phyloP scores from a whole-genome alignment of 2,797 vertebrate species.

The Squalus acanthias region DNA sequence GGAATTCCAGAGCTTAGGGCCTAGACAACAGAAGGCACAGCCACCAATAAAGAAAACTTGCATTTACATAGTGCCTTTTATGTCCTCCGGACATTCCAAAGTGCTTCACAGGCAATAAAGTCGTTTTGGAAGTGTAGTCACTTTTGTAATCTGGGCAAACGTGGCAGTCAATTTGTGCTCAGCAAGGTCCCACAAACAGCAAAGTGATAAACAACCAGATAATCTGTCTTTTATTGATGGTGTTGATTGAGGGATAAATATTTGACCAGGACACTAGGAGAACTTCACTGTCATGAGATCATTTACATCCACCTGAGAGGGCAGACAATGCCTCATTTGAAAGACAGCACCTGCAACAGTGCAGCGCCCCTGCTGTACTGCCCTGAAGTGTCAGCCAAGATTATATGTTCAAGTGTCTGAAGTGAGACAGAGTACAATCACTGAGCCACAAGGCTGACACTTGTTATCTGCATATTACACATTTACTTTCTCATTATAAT shows the following conservation, averaged over 20 bases:
- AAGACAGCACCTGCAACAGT: background rate
- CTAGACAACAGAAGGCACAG: too few species aligned
- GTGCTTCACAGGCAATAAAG: background rate
- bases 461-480: background rate
- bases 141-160: background rate
- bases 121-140: background rate
- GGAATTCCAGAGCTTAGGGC: too few species aligned
- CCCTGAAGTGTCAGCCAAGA: background rate
- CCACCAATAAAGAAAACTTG: background rate
- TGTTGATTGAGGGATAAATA: background rate
- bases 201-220: background rate
- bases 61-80: background rate
- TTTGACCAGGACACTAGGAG: background rate
- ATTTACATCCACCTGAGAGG: background rate
- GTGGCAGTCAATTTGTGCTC: background rate
- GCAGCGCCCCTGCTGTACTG: background rate
- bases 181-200: background rate
- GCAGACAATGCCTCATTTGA: background rate
- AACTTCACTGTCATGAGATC: background rate
- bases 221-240: background rate
- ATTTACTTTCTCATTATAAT: background rate
- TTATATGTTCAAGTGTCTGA: background rate
- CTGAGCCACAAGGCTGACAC: background rate
- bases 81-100: too few species aligned
- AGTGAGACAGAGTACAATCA: background rate